These are phyloP conservation scores for Scaptomyza montana DNA, from an alignment of 1,140 invertebrate species.

Conservation along the genomic window DNA sequence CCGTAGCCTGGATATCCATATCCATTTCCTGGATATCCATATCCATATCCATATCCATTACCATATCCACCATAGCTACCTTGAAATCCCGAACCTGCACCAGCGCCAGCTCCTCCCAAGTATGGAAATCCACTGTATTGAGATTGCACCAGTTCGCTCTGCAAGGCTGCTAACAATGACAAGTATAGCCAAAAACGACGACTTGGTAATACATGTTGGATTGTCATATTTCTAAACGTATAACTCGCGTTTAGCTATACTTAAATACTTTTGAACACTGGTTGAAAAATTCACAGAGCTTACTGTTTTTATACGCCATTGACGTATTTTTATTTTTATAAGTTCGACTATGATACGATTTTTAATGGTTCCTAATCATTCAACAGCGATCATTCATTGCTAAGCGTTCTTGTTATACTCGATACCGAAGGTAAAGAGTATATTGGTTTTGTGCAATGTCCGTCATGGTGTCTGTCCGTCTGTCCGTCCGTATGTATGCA, in stretches of 20 bases:
- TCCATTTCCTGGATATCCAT: slow-evolving; percentile 31
- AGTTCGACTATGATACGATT: slow-evolving; percentile 42
- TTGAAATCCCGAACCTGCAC: slow-evolving; percentile 32
- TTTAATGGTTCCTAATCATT: slow-evolving; percentile 73
- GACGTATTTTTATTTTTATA: slow-evolving; percentile 33
- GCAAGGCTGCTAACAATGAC: slow-evolving; percentile 38
- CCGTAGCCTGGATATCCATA: slow-evolving; percentile 42
- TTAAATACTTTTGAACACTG: slow-evolving; percentile 48
- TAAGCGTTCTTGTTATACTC: slow-evolving; percentile 5
- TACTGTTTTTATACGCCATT: slow-evolving; percentile 61
- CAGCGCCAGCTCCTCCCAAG: slow-evolving; percentile 39
- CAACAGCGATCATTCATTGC: slow-evolving; percentile 42
- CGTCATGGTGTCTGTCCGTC: no score
- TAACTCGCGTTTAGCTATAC: slow-evolving; percentile 24
- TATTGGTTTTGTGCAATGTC: no score
- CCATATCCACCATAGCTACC: slow-evolving; percentile 10
- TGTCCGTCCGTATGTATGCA: no score
- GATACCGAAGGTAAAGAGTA: no score
- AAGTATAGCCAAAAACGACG: slow-evolving; percentile 35
- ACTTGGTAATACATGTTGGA: slow-evolving; percentile 17
- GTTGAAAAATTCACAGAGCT: slow-evolving; percentile 24
- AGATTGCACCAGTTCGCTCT: slow-evolving; percentile 27
- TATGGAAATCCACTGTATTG: slow-evolving; percentile 67
- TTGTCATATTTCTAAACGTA: slow-evolving; percentile 22
- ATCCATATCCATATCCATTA: slow-evolving; percentile 38